Evolutionary conservation across 2,888 invertebrate genomes (phyloP).

Genomic region (Macrophya alboannulata): DNA sequence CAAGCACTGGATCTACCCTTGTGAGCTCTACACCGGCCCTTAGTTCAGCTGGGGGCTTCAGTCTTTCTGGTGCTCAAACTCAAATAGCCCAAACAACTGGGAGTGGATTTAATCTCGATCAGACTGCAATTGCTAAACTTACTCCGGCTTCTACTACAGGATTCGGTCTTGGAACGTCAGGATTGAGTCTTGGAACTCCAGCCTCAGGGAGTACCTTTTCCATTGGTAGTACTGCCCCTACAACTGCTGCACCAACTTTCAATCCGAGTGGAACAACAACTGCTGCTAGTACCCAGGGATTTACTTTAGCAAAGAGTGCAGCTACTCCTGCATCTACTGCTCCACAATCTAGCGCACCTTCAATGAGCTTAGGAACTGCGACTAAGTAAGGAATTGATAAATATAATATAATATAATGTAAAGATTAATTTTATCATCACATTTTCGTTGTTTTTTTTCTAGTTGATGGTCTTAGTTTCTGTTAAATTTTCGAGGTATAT

Average conservation of each 20-base stretch:
- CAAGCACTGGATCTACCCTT: neutral
- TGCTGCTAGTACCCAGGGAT: constrained; percentile 57
- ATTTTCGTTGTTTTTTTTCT: neutral
- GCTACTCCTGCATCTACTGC: constrained; percentile 66
- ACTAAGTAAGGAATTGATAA: constrained; percentile 73
- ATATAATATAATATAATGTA: no score
- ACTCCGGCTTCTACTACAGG: constrained; percentile 60
- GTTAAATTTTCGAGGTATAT: neutral
- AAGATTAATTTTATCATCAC: neutral
- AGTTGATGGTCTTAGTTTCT: neutral
- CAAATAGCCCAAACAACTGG: constrained; percentile 52
- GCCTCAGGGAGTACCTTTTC: constrained; percentile 56
- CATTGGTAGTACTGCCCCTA: constrained; percentile 64
- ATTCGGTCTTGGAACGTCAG: constrained; percentile 53
- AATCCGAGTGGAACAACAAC: constrained; percentile 66
- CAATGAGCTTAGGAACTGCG: constrained; percentile 71
- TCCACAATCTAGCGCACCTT: constrained; percentile 65
- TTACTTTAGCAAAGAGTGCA: constrained; percentile 62
- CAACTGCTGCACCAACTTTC: constrained; percentile 67
- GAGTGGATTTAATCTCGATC: constrained; percentile 61
- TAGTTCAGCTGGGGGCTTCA: constrained; percentile 60
- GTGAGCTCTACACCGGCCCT: constrained; percentile 30
- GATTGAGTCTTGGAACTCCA: constrained; percentile 50
- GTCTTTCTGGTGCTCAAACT: constrained; percentile 56
- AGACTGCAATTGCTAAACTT: constrained; percentile 62